Evolutionary conservation across 2,113 vertebrate species (phyloP).

Genomic region (Sturnus vulgaris): DNA sequence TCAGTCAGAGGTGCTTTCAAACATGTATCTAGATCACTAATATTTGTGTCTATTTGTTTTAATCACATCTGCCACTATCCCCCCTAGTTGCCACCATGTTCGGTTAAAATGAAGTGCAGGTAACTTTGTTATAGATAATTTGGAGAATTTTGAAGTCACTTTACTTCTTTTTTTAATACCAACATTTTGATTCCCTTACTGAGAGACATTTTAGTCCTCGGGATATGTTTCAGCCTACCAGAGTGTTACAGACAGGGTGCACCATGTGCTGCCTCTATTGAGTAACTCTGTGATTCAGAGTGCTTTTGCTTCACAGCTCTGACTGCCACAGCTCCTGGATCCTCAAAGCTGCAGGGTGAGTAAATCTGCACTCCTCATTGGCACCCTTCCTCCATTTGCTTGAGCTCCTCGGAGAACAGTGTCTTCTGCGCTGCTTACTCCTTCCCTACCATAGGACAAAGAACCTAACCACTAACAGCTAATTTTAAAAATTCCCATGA

Average conservation of each 20-base stretch:
- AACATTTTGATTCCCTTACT: background rate
- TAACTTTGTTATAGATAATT: background rate
- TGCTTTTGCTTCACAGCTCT: slow-evolving; percentile 58
- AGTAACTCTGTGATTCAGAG: slow-evolving; percentile 45
- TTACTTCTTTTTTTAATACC: background rate
- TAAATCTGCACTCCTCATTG: background rate
- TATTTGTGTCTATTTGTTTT: background rate
- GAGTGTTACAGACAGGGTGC: slow-evolving; percentile 69
- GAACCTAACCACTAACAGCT: background rate
- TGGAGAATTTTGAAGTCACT: background rate
- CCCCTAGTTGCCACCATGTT: too few species aligned
- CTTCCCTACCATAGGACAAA: background rate
- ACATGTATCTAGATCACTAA: background rate
- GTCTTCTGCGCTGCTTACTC: background rate
- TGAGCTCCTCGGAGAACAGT: background rate
- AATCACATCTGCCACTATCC: background rate
- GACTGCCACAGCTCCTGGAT: slow-evolving; percentile 68
- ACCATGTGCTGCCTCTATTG: slow-evolving; percentile 53
- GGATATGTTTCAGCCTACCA: slow-evolving; percentile 69
- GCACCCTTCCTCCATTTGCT: background rate
- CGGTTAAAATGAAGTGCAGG: background rate
- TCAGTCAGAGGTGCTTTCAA: background rate
- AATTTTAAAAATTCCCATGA: background rate
- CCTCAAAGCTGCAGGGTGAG: slow-evolving; percentile 60
- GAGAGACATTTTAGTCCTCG: slow-evolving; percentile 69